Base-by-base conservation (phyloP, 2,797 vertebrate species). In the Nyctibius grandis region DNA sequence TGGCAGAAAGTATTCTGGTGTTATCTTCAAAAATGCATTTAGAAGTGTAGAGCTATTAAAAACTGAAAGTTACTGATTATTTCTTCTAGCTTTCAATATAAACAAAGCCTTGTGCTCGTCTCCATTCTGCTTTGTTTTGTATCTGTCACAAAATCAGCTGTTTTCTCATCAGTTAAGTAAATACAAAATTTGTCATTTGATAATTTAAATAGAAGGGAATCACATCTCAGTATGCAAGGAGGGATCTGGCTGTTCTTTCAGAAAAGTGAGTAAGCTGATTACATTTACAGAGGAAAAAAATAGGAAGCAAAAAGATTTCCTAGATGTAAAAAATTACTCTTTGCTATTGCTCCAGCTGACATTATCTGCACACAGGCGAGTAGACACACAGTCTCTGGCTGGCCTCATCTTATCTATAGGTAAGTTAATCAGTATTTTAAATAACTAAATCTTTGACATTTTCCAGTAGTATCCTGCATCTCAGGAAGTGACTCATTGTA, bases 341-440 rank as follows among this genome's bases (percentile, higher is more conserved):
- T 38, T 50, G 2, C 64, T 85, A 1, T 47, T 88, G 47, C 38
- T 88, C 21, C 64, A 70, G 67, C 77, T 87, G 70, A 76, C 60
- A 10, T 64, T 54, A 70, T 77, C 68, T 77, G 28, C 79, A 40
- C 51, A 47, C 15, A 48, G 51, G 36, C 2, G 0, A 88, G 28
- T 6, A 81, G 79, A 42, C 17, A 59, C 1, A 6, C 29, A 26
- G 48, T 53, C 69, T 57, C 29, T 78, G 79, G 4, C 56, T 91
- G 73, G 45, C 57, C 45, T 56, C 68, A 72, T 85, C 89, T 84
- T 61, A 85, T 63, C 63, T 54, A 38, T 10, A 59, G 72, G 19
- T 20, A 88, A 93, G 65, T 85, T 94, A 88, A 81, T 82, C 45
- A 63, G 54, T 76, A 45, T 56, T 95, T 88, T 88, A 79, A 88